A percentile compares a stretch with the other conserved stretches of the same genome.
Conservation (phyloP, 2,113 vertebrate species). For the Rhizomys pruinosus region DNA sequence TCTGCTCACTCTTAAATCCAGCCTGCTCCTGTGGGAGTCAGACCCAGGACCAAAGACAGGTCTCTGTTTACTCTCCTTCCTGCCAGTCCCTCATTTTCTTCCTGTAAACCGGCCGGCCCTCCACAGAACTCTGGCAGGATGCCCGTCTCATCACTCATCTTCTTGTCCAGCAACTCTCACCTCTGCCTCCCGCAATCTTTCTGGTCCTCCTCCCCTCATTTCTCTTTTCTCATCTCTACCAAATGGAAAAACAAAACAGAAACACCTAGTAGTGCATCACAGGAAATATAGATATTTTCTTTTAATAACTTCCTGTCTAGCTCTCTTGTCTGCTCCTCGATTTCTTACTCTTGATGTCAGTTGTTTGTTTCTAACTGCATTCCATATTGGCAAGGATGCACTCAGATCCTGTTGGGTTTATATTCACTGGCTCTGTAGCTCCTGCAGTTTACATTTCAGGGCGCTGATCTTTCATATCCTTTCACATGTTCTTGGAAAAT, state of each 20-base stretch:
- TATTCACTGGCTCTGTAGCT: background rate
- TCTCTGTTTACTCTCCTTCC: background rate
- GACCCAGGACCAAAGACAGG: background rate
- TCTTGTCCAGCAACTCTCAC: background rate
- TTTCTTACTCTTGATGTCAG: background rate
- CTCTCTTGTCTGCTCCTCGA: background rate
- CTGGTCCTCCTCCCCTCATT: background rate
- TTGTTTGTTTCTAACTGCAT: background rate
- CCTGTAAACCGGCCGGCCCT: background rate
- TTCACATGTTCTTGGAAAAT: background rate
- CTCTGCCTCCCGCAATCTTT: rapidly evolving
- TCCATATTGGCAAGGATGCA: background rate
- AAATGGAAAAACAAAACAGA: background rate
- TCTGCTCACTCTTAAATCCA: background rate
- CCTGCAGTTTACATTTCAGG: background rate
- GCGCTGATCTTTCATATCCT: background rate
- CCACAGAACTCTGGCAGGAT: background rate
- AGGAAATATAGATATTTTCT: constrained; percentile 8
- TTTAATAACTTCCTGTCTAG: background rate
- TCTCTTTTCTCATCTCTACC: background rate
- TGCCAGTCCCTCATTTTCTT: background rate
- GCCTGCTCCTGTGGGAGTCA: background rate
- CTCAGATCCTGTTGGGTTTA: background rate
- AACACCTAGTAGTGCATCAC: background rate
- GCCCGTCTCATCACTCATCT: background rate